Base-by-base conservation (phyloP, 2,888 invertebrate species). In the Ceraclea dissimilis region DNA sequence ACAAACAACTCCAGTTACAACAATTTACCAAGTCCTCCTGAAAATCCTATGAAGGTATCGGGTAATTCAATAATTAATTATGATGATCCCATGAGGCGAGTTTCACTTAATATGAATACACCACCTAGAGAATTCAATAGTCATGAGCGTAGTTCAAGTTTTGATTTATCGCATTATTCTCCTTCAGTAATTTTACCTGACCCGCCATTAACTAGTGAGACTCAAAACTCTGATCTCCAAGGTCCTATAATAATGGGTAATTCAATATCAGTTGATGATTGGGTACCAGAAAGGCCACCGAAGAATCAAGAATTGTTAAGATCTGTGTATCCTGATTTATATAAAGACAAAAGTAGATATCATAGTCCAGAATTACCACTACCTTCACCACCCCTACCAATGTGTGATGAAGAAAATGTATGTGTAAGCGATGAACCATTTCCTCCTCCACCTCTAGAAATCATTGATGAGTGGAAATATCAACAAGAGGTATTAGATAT, bases 261-360 rank as follows among this genome's bases (percentile, higher is more conserved):
- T 1, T 74, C 81, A 1, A 83, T 84, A 66, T 80, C 80, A 1
- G 72, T 84, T 13, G 84, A 84, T 63, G 83, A 84, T 63, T 85
- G 84, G 81, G 82, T 85, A 1, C 86, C 88, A 1, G 88, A 86
- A 63, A 72, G 88, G 62, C 89, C 89, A 11, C 88, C 88, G 2
- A 89, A 89, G 70, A 87, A 88, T 70, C 85, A 87, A 2, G 81
- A 83, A 65, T 72, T 85, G 58, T 68, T 83, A 63, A 73, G 79
- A 52, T 73, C 71, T 2, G 71, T 71, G 1, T 75, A 71, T 64
- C 73, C 74, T 0, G 73, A 72, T 63, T 64, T 74, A 52, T 71
- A 73, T 61, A 60, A 64, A 33, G 72, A 71, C 63, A 74, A 74
- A 16, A 53, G 22, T 33, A 43, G 50, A 58, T 76, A 78, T 59